These are phyloP conservation scores for Xiphophorus hellerii DNA, from an alignment of 2,113 vertebrate genomes.

Conservation along the genomic window DNA sequence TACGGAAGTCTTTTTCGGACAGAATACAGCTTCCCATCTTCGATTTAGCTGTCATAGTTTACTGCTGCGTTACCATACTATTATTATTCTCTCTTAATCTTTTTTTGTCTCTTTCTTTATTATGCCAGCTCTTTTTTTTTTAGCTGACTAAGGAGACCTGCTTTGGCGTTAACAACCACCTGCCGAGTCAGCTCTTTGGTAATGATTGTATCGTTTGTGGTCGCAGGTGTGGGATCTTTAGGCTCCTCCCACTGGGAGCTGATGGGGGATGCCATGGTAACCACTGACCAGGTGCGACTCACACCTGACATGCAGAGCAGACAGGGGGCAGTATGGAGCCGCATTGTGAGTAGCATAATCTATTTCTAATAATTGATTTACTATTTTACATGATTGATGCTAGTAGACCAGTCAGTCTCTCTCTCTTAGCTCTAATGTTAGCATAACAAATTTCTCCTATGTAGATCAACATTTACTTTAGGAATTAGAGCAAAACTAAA, in stretches of 20 bases:
- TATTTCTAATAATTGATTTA: not conserved
- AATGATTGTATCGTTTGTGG: conserved; percentile 17
- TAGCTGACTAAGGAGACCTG: not conserved
- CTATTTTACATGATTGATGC: not conserved
- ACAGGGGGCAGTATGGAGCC: conserved; percentile 95
- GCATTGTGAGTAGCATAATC: conserved; percentile 83
- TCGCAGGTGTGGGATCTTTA: conserved; percentile 87
- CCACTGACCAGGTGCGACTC: conserved; percentile 91
- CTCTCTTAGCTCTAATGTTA: not conserved
- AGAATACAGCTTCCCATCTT: not conserved
- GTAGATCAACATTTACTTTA: not conserved
- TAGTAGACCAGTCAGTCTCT: not conserved
- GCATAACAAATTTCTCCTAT: not conserved
- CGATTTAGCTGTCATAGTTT: not conserved
- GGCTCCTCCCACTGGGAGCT: conserved; percentile 93
- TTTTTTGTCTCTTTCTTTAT: not conserved
- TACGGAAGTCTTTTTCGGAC: too few species aligned
- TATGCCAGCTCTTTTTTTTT: not conserved
- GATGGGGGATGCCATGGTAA: conserved; percentile 93
- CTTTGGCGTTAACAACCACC: too few species aligned
- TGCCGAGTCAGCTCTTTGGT: conserved; percentile 21
- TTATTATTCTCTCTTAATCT: not conserved
- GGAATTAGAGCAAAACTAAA: not conserved
- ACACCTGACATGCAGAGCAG: conserved; percentile 94
- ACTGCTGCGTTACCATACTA: not conserved